Evolutionary conservation across 2,797 vertebrate genomes (phyloP).

Genomic region (Astyanax mexicanus): DNA sequence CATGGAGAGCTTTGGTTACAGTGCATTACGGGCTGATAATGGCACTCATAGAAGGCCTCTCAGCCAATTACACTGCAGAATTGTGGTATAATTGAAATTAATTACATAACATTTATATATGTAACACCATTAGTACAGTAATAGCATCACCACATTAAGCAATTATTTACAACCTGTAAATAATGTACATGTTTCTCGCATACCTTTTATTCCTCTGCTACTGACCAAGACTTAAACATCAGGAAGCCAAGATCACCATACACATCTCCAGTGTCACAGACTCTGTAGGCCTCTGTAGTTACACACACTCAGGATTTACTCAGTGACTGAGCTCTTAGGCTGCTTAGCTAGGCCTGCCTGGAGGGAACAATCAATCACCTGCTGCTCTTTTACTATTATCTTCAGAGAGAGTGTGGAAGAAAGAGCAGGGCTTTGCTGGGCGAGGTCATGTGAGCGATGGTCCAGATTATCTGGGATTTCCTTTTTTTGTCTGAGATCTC

Average conservation of each 20-base stretch:
- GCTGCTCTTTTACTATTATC: slow-evolving; percentile 12
- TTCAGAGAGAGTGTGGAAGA: slow-evolving; percentile 43
- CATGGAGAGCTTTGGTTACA: too few relatives aligned
- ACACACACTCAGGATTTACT: slow-evolving; percentile 28
- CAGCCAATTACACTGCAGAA: too few relatives aligned
- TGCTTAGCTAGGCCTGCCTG: slow-evolving; percentile 27
- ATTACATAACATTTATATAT: too few relatives aligned
- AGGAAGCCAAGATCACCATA: not conserved
- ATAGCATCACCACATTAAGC: too few relatives aligned
- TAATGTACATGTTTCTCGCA: too few relatives aligned
- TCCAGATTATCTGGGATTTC: slow-evolving; percentile 42
- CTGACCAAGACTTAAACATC: too few relatives aligned
- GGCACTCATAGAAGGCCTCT: too few relatives aligned
- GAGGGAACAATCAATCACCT: slow-evolving; percentile 48
- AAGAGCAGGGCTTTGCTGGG: slow-evolving; percentile 34
- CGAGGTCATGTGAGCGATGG: slow-evolving; percentile 57
- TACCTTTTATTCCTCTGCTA: too few relatives aligned
- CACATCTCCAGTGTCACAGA: slow-evolving; percentile 5
- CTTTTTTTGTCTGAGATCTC: slow-evolving; percentile 44
- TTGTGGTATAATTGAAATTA: too few relatives aligned
- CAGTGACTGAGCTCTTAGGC: slow-evolving; percentile 18
- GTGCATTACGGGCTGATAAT: too few relatives aligned
- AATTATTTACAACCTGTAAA: too few relatives aligned
- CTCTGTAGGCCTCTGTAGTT: slow-evolving; percentile 3
- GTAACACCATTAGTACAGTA: too few relatives aligned